Conservation (phyloP, 2,888 invertebrate genomes). For the Metalampra italica region DNA sequence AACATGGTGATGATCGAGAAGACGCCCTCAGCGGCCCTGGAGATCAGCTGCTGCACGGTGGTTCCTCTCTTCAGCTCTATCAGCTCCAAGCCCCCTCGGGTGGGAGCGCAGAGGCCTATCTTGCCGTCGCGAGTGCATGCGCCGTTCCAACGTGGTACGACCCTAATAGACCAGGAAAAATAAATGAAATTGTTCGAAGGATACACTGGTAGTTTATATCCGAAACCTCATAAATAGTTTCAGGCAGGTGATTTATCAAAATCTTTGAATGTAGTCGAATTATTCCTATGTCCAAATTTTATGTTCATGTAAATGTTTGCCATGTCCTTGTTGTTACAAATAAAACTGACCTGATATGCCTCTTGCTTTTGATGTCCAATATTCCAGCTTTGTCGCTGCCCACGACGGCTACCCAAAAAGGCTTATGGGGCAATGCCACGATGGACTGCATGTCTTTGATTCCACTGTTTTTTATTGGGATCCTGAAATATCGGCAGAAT, state of each 20-base stretch:
- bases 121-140: conserved; percentile 92
- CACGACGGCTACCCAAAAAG: conserved; percentile 91
- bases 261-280: no score
- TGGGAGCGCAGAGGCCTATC: conserved; percentile 94
- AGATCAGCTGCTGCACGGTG: conserved; percentile 93
- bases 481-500: conserved; percentile 36
- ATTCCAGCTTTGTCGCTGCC: conserved; percentile 94
- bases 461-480: conserved; percentile 70
- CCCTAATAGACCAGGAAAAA: conserved; percentile 45
- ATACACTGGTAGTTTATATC: no score
- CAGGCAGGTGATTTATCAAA: no score
- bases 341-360: conserved; percentile 83
- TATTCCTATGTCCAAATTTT: no score
- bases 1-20: conserved; percentile 97
- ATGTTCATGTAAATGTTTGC: no score
- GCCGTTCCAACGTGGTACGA: conserved; percentile 95
- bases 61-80: conserved; percentile 94
- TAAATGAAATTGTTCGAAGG: background rate
- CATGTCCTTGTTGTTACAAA: no score
- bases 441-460: conserved; percentile 85
- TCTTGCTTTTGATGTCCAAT: conserved; percentile 92
- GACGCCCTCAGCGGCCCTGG: conserved; percentile 97
- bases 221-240: no score
- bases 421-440: conserved; percentile 90
- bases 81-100: conserved; percentile 95